Percentiles rank a stretch among this genome's conserved stretches.
phyloP scores from a whole-genome alignment of 2,113 vertebrate species.

The Nestor notabilis region DNA sequence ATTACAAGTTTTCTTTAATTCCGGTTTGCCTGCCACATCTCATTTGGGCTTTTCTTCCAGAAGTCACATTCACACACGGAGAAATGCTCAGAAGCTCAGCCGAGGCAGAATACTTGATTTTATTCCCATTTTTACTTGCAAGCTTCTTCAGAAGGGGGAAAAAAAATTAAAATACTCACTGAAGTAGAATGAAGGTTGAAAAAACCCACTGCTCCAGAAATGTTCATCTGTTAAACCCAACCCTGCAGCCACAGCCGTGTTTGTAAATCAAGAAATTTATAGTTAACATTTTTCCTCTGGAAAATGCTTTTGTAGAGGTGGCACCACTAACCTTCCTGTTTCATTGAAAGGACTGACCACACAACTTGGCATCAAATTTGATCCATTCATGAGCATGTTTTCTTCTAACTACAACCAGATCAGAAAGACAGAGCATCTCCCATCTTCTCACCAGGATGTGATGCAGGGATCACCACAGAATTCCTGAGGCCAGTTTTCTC shows the following conservation, averaged over 20 bases:
- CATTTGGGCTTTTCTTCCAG: neutral
- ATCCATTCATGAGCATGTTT: neutral
- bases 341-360: neutral
- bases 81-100: neutral
- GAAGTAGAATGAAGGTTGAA: neutral
- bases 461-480: neutral
- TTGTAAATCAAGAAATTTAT: neutral
- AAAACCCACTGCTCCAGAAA: neutral
- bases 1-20: slow-evolving; percentile 19
- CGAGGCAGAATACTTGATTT: neutral
- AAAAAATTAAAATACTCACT: neutral
- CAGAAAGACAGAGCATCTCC: neutral
- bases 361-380: rapidly evolving
- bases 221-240: neutral
- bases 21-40: neutral
- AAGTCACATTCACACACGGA: neutral
- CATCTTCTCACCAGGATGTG: neutral
- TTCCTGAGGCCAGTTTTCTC: rapidly evolving
- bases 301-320: neutral
- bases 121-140: slow-evolving; percentile 6
- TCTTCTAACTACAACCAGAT: rapidly evolving
- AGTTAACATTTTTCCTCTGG: neutral
- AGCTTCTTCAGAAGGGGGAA: neutral
- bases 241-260: neutral
- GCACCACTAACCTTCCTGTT: neutral